Evolutionary conservation across 2,797 vertebrate species (phyloP).

Genomic region (Gymnodraco acuticeps): DNA sequence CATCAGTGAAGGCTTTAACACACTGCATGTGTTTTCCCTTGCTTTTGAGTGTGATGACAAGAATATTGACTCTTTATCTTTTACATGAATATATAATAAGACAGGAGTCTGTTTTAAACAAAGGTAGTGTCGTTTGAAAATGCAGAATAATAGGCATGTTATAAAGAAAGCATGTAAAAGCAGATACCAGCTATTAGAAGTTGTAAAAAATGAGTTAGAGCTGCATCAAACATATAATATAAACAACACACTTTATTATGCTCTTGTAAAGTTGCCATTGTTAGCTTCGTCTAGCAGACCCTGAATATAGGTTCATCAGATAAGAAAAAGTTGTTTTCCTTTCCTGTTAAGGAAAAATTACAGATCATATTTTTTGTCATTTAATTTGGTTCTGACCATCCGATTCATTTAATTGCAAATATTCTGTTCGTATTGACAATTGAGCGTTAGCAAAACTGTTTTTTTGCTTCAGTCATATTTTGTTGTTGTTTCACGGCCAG

Average conservation of each 20-base stretch:
- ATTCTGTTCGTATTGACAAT: not conserved
- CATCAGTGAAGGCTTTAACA: slow-evolving; percentile 42
- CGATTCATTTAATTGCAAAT: not conserved
- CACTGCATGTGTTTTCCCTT: slow-evolving; percentile 40
- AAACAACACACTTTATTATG: not conserved
- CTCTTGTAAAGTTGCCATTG: not conserved
- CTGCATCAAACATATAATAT: not conserved
- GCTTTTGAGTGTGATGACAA: slow-evolving; percentile 31
- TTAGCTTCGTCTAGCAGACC: too few species aligned
- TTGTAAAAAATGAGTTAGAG: slow-evolving; percentile 1
- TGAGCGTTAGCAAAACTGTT: too few species aligned
- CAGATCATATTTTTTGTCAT: not conserved
- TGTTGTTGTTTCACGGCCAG: slow-evolving; percentile 1
- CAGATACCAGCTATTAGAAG: not conserved
- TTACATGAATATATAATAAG: slow-evolving; percentile 22
- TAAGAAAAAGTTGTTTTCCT: too few species aligned
- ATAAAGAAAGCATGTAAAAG: not conserved
- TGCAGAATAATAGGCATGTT: not conserved
- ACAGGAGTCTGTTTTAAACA: not conserved
- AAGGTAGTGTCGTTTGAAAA: not conserved
- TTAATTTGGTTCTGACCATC: slow-evolving; percentile 4
- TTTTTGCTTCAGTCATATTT: too few species aligned
- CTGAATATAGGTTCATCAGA: too few species aligned
- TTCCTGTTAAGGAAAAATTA: too few species aligned
- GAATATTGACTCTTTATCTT: slow-evolving; percentile 19